Percentiles rank a stretch among this genome's conserved stretches.
phyloP scores from a whole-genome alignment of 2,797 vertebrate species.

The Lates japonicus region DNA sequence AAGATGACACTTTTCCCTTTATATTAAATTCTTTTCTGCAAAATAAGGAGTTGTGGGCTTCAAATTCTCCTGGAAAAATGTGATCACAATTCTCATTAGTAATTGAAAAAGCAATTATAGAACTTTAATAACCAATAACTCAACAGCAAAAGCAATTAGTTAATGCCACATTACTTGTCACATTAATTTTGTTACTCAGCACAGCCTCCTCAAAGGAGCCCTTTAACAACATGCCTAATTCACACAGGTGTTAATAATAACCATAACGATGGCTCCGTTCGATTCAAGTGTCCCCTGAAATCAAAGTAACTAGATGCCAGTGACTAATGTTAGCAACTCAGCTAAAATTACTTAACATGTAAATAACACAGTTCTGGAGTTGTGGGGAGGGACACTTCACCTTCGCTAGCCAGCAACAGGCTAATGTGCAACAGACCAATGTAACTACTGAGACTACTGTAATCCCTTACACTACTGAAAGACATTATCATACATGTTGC shows the following conservation, averaged over 20 bases:
- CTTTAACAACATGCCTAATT: not conserved
- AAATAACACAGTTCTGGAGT: no score
- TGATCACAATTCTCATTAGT: not conserved
- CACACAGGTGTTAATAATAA: not conserved
- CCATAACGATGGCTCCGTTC: not conserved
- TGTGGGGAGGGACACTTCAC: no score
- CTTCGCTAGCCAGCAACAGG: no score
- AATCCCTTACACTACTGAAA: no score
- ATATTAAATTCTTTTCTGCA: not conserved
- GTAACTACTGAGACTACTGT: no score
- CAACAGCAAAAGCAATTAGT: not conserved
- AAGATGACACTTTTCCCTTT: not conserved
- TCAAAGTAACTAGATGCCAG: not conserved
- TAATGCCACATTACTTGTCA: not conserved
- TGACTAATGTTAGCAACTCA: no score
- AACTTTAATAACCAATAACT: not conserved
- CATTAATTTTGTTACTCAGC: not conserved
- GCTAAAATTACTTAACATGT: no score
- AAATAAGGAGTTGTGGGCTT: not conserved
- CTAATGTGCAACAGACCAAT: no score
- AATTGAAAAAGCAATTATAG: not conserved
- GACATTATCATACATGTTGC: not conserved
- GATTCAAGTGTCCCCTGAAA: no score
- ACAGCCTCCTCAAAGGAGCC: not conserved
- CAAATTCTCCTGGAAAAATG: not conserved